Base-by-base conservation (phyloP, 2,888 invertebrate species). In the Patella ulyssiponensis region DNA sequence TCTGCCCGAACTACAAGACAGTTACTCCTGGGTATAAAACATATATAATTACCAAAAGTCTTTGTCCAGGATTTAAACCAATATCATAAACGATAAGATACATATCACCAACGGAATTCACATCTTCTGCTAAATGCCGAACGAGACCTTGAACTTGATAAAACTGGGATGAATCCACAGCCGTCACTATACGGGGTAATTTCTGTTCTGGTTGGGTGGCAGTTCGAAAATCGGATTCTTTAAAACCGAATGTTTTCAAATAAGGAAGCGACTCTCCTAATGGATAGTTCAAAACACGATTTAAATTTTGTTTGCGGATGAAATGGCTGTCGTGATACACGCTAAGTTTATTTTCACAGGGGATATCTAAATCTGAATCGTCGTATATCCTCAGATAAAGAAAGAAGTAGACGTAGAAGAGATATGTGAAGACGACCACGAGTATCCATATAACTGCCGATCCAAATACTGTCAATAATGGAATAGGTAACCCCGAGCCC, bases 131-230 rank as follows among this genome's bases (percentile, higher is more conserved):
- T 17, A 87, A 77, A 51, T 88, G 86, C 54, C 79, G 76, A 1
- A 88, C 81, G 3, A 88, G 79, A 15, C 85, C 84, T 69, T 88
- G 88, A 12, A 87, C 82, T 53, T 81, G 78, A 74, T 80, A 86
- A 77, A 87, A 88, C 71, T 87, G 85, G 5, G 77, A 74, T 17
- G 87, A 82, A 3, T 84, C 78, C 11, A 86, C 84, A 9, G 86
- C 88, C 2, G 87, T 88, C 23, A 88, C 87, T n/a, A 88, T 72
- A 2, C 84, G 82, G 1, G 88, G 88, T n/a, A 88, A 79, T 7
- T 54, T 52, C 2, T 77, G 76, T 3, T 85, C 76, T 33, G 81
- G 82, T n/a, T 83, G 79, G 9, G 86, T 86, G 53, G 80, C 81
- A 71, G 86, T 83, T 11, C 82, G 76, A 33, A 77, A 78, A 20